Conservation (phyloP, 1,140 invertebrate species). For the Saccostrea cuccullata region DNA sequence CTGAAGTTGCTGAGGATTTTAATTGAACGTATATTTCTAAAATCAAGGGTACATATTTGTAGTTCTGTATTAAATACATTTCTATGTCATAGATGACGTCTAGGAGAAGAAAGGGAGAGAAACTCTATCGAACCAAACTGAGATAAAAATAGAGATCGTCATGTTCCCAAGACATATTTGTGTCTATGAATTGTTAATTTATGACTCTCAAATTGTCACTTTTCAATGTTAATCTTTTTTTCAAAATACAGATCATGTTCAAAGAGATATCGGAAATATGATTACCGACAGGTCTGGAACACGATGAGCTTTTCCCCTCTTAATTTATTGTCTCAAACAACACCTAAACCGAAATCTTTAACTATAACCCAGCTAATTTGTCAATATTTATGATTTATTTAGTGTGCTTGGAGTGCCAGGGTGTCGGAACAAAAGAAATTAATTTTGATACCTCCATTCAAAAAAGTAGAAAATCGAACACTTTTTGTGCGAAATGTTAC, state of each 20-base stretch:
- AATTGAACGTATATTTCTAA: too few relatives aligned
- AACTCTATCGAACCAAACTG: too few relatives aligned
- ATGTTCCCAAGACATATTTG: too few relatives aligned
- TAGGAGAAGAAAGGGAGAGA: too few relatives aligned
- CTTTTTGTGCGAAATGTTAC: not conserved
- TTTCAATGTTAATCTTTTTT: not conserved
- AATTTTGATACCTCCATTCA: not conserved
- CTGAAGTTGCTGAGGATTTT: too few relatives aligned
- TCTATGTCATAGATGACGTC: too few relatives aligned
- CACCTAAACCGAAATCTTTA: not conserved
- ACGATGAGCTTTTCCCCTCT: not conserved
- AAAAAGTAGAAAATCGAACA: constrained; percentile 26
- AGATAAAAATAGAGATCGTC: too few relatives aligned
- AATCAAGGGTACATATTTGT: too few relatives aligned
- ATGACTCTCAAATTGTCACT: not conserved
- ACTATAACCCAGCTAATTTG: not conserved
- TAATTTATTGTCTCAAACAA: not conserved
- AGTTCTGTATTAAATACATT: too few relatives aligned
- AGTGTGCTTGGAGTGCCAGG: not conserved
- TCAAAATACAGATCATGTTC: not conserved
- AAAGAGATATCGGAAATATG: not conserved
- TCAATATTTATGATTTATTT: constrained; percentile 18
- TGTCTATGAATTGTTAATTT: too few relatives aligned
- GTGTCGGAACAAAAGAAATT: not conserved
- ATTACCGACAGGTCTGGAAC: not conserved